Evolutionary conservation across 2,797 vertebrate species (phyloP).

Genomic region (Vespertilio murinus): DNA sequence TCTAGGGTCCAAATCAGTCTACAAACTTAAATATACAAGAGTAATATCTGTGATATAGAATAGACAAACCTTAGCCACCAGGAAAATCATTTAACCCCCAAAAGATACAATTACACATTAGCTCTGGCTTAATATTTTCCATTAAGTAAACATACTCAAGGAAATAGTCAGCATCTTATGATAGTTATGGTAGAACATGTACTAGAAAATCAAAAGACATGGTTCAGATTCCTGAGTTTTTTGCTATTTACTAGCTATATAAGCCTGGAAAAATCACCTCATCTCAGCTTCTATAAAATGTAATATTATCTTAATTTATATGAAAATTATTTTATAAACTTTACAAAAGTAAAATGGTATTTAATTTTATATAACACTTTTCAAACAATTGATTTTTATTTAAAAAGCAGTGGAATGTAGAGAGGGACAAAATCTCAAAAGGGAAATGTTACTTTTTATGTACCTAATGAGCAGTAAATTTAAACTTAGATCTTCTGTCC

Average conservation of each 20-base stretch:
- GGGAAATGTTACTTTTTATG: neutral
- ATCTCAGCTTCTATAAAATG: neutral
- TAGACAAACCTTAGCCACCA: conserved; percentile 8
- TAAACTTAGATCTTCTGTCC: neutral
- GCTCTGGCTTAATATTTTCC: conserved; percentile 22
- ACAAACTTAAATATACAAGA: conserved; percentile 42
- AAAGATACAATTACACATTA: conserved; percentile 41
- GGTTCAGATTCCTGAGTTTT: neutral
- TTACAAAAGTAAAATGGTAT: conserved; percentile 28
- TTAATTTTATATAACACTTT: conserved; percentile 9
- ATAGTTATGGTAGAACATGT: neutral
- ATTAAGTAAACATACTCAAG: conserved; percentile 33
- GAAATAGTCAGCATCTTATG: neutral
- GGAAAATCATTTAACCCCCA: conserved; percentile 22
- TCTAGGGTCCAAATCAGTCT: neutral
- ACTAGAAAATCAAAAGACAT: neutral
- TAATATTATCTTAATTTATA: neutral
- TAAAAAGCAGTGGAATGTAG: neutral
- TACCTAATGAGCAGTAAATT: neutral
- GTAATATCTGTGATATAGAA: conserved; percentile 32
- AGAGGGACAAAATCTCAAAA: conserved; percentile 29
- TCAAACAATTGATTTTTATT: neutral
- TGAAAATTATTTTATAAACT: conserved; percentile 24
- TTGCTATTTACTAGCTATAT: conserved; percentile 1
- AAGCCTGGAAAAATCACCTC: conserved; percentile 2